Conservation (phyloP, 2,797 vertebrate genomes). For the Acanthurus tractus region DNA sequence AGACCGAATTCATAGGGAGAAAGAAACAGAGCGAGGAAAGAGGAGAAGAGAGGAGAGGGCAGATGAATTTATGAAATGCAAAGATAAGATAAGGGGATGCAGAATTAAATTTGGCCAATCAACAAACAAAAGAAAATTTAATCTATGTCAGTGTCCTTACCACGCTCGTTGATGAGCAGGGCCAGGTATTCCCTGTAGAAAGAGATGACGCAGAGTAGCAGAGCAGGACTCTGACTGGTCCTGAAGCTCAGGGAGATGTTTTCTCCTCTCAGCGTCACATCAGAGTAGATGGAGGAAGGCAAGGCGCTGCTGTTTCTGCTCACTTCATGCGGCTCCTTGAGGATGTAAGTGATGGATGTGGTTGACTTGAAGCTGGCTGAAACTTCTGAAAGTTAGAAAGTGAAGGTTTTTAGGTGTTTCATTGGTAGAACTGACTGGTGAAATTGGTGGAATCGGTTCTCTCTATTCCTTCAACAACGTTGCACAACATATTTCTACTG, state of each 20-base stretch:
- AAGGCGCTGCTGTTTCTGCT: conserved; percentile 87
- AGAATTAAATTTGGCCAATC: not conserved
- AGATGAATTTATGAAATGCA: not conserved
- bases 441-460: not conserved
- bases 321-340: conserved; percentile 89
- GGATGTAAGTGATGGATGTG: conserved; percentile 89
- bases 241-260: conserved; percentile 90
- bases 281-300: conserved; percentile 89
- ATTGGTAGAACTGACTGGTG: not conserved
- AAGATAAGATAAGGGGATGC: not conserved
- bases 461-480: not conserved
- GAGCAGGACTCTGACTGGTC: conserved; percentile 88
- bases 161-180: conserved; percentile 89
- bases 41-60: not conserved
- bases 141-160: conserved; percentile 78
- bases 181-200: conserved; percentile 91
- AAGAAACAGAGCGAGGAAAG: not conserved
- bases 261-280: conserved; percentile 88
- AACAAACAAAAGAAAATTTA: not conserved
- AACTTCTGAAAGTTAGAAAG: conserved; percentile 87
- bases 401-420: not conserved
- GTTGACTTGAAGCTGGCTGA: conserved; percentile 91
- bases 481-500: not conserved
- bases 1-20: not conserved
- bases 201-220: conserved; percentile 90